A percentile compares a stretch with the other conserved stretches of the same genome.
phyloP scores from a whole-genome alignment of 2,888 invertebrate genomes.

The Myopa testacea region DNA sequence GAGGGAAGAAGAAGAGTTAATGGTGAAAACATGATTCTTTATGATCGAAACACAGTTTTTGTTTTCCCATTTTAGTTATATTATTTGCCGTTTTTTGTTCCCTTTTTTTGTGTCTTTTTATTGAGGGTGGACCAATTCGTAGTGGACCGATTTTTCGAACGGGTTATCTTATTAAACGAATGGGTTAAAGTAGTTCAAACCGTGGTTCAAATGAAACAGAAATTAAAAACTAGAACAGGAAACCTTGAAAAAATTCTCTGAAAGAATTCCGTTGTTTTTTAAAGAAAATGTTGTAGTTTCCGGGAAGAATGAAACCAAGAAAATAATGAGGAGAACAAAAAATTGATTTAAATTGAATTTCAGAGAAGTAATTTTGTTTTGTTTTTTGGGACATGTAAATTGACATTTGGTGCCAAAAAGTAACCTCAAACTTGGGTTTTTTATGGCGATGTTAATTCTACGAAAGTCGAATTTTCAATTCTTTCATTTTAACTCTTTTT shows the following conservation, averaged over 20 bases:
- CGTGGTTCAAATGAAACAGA: not conserved
- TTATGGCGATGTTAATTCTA: not conserved
- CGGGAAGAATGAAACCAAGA: not conserved
- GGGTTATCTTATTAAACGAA: not conserved
- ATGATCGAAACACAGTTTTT: not conserved
- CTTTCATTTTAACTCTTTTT: not conserved
- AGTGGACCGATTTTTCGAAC: slow-evolving; percentile 14
- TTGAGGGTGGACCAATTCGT: slow-evolving; percentile 8
- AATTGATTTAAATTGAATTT: not conserved
- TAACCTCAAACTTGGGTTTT: slow-evolving; percentile 7
- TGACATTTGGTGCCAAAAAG: slow-evolving; percentile 26
- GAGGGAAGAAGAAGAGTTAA: slow-evolving; percentile 2
- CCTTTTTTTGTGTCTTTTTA: slow-evolving; percentile 3
- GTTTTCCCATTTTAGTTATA: too few relatives aligned
- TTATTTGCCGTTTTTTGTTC: slow-evolving; percentile 1
- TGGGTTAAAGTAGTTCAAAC: slow-evolving; percentile 30
- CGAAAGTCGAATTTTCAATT: not conserved
- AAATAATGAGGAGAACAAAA: not conserved
- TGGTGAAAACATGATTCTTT: slow-evolving; percentile 22
- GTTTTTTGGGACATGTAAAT: not conserved
- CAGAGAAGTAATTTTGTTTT: not conserved
- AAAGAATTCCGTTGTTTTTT: not conserved
- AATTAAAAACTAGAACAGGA: slow-evolving; percentile 17
- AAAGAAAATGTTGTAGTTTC: not conserved
- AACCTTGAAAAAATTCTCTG: not conserved